Evolutionary conservation across 2,113 vertebrate genomes (phyloP), one percentile per base, ranked within the genome.

Genomic region (Cepphus grylle): DNA sequence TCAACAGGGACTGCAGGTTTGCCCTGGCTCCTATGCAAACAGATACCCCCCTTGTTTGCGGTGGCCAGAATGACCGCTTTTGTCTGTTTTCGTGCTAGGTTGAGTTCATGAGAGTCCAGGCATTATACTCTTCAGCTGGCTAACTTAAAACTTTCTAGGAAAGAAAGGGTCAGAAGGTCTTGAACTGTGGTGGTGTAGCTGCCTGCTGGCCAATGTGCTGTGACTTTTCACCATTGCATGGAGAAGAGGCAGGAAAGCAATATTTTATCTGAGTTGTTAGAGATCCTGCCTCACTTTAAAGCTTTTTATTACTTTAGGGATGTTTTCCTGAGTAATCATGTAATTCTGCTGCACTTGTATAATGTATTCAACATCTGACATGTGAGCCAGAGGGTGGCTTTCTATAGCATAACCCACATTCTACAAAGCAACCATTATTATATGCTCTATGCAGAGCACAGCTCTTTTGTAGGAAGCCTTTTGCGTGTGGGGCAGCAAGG

Each of bases 71-170:
- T 47, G 81, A 47, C 49, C 58, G 29, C 32, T 83, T 40, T 25
- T 61, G 25, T 66, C 65, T 80, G 40, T 40, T 92, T 70, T 30
- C 50, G 7, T 27, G 20, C 47, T 50, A 69, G 32, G 11, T 36
- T 49, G 32, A 58, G 47, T 74, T 81, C 15, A 80, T 34, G 3
- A 73, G 23, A 81, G 52, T n/a, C 47, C 59, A 92, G 21, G 50
- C 72, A 52, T 59, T 71, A 26, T 36, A n/a, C 23, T 71, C 29
- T 58, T 95, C 63, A 92, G 22, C 67, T 88, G 61, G 42, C 58
- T 88, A 52, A 74, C 63, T 66, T 67, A 52, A 88, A 94, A 34
- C 79, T 88, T 88, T 92, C 79, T 73, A 96, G 86, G 92, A 96
- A 92, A 81, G 53, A 66, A 74, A 58, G 49, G 30, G 40, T 30